A percentile compares a stretch with the other conserved stretches of the same genome.
Conservation (phyloP, 1,140 invertebrate genomes). For the Drosophila ambigua region DNA sequence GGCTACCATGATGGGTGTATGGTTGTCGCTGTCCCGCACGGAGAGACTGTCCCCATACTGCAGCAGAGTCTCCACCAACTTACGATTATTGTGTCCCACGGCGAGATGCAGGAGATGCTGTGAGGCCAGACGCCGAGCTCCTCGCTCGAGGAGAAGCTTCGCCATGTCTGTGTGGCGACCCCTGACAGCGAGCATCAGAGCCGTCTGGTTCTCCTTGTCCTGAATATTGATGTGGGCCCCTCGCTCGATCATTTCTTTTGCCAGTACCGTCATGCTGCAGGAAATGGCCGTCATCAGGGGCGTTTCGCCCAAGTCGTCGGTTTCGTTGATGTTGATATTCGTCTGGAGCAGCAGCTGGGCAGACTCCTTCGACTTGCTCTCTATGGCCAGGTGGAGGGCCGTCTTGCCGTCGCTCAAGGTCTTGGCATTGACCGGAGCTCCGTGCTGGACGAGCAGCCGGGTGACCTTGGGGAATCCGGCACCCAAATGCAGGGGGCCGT, state of each 20-base stretch:
- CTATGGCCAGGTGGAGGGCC: conserved; percentile 72
- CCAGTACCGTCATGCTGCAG: conserved; percentile 84
- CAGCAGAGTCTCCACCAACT: conserved; percentile 85
- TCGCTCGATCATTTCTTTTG: conserved; percentile 84
- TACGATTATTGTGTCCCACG: conserved; percentile 83
- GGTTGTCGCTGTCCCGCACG: conserved; percentile 85
- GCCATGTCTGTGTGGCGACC: conserved; percentile 84
- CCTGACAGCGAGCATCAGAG: conserved; percentile 85
- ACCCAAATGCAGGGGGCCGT: conserved; percentile 95
- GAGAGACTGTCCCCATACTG: conserved; percentile 85
- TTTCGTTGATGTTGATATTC: conserved; percentile 86
- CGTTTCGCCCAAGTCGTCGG: conserved; percentile 86
- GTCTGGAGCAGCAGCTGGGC: conserved; percentile 85
- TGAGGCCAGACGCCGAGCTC: conserved; percentile 85
- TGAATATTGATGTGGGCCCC: conserved; percentile 86
- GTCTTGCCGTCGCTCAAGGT: conserved; percentile 76
- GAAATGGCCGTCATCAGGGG: conserved; percentile 85
- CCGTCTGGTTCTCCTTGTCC: conserved; percentile 85
- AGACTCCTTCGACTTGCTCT: conserved; percentile 84
- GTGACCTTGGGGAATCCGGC: conserved; percentile 86
- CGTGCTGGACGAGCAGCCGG: conserved; percentile 62
- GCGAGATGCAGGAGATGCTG: conserved; percentile 86
- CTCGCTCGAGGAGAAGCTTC: conserved; percentile 84
- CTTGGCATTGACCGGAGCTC: conserved; percentile 75
- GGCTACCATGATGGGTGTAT: conserved; percentile 87